Evolutionary conservation across 2,797 vertebrate genomes (phyloP).

Genomic region (Pseudopleuronectes americanus): DNA sequence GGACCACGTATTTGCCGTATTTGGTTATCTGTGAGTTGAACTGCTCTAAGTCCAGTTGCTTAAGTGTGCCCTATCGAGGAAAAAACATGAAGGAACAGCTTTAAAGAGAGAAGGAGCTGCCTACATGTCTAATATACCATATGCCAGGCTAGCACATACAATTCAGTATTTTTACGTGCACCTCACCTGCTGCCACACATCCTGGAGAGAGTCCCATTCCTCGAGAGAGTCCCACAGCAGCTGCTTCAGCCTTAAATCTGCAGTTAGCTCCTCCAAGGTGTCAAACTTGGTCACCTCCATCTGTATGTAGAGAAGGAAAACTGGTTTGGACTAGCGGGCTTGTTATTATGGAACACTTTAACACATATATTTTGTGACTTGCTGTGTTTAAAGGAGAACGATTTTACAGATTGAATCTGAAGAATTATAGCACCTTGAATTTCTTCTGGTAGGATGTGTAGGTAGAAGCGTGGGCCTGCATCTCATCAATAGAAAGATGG

Average conservation of each 20-base stretch:
- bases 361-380: no score
- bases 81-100: constrained; percentile 44
- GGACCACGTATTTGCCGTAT: constrained; percentile 84
- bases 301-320: constrained; percentile 62
- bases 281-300: constrained; percentile 88
- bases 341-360: no score
- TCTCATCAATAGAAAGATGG: constrained; percentile 82
- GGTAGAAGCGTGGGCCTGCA: constrained; percentile 83
- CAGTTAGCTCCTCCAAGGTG: constrained; percentile 81
- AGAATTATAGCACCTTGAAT: constrained; percentile 84
- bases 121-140: not conserved
- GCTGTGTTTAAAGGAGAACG: not conserved
- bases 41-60: constrained; percentile 84
- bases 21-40: constrained; percentile 84
- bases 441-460: constrained; percentile 88
- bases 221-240: constrained; percentile 88
- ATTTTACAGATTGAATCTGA: not conserved
- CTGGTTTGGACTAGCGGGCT: not conserved
- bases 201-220: constrained; percentile 85
- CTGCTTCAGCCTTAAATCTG: constrained; percentile 85
- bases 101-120: constrained; percentile 5
- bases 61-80: constrained; percentile 70
- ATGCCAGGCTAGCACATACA: not conserved
- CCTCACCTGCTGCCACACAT: constrained; percentile 84
- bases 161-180: not conserved